Evolutionary conservation across 2,797 vertebrate genomes (phyloP).

Genomic region (Urosaurus nigricauda): DNA sequence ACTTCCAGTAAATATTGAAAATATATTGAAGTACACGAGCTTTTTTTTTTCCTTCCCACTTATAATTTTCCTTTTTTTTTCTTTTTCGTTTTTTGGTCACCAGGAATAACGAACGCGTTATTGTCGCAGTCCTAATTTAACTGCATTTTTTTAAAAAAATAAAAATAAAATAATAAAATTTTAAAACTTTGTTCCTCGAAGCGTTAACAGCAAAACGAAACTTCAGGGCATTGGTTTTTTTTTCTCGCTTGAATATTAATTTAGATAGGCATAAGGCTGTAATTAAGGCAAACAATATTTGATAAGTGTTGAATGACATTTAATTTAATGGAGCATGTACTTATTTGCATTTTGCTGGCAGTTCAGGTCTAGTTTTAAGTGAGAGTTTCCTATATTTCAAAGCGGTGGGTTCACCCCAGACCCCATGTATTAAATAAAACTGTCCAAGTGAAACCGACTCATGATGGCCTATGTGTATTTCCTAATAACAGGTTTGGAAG

Average conservation of each 20-base stretch:
- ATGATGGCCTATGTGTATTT: slow-evolving; percentile 86
- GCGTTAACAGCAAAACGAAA: slow-evolving; percentile 88
- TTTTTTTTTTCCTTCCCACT: slow-evolving; percentile 67
- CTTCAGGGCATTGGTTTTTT: slow-evolving; percentile 93
- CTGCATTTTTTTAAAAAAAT: slow-evolving; percentile 77
- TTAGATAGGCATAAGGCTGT: slow-evolving; percentile 88
- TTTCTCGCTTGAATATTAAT: slow-evolving; percentile 91
- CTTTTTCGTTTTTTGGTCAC: slow-evolving; percentile 80
- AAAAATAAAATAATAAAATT: not conserved
- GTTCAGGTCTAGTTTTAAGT: slow-evolving; percentile 87
- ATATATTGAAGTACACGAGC: slow-evolving; percentile 94
- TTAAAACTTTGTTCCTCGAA: slow-evolving; percentile 85
- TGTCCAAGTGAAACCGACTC: slow-evolving; percentile 86
- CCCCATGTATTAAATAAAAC: slow-evolving; percentile 86
- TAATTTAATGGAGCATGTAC: slow-evolving; percentile 99
- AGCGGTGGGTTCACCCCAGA: slow-evolving; percentile 86
- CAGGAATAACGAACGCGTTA: slow-evolving; percentile 83
- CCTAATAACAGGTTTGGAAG: slow-evolving; percentile 73
- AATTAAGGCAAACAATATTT: slow-evolving; percentile 87
- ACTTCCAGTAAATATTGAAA: slow-evolving; percentile 98
- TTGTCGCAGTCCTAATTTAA: slow-evolving; percentile 90
- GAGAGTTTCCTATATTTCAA: slow-evolving; percentile 90
- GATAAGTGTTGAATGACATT: slow-evolving; percentile 94
- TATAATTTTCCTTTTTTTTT: not conserved
- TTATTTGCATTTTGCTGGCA: slow-evolving; percentile 90